Base-by-base conservation (phyloP, 2,113 vertebrate species). In the Abramis brama region DNA sequence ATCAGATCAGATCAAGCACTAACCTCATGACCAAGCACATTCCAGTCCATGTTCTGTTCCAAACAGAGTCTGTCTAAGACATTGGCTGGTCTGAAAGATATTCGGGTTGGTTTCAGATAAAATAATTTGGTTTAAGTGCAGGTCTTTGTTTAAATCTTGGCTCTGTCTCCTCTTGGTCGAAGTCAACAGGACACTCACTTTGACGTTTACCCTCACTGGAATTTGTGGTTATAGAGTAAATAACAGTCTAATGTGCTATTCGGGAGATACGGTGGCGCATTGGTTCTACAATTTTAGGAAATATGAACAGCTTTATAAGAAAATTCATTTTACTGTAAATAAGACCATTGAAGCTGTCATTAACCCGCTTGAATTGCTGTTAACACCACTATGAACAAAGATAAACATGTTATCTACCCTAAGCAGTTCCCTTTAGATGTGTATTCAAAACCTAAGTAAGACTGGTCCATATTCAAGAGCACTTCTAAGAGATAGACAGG, bases 71-170 rank as follows among this genome's bases (percentile, higher is more conserved):
- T 23, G 73, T 50, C 15, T 79, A 13, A 36, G 59, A 74, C 60
- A 39, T 15, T 5, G 66, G 79, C 27, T 33, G 82, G 47, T 59
- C 83, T 71, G 85, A 81, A 27, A 25, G 52, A 15, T 68, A 70
- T 79, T 88, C 39, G 52, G 84, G 39, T 73, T 85, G 82, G 80
- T 88, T 76, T 88, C 90, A 85, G 83, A 88, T 91, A 87, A 87
- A 92, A 91, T 93, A 90, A 92, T 90, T 81, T 47, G 52, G 62
- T 70, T 91, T 91, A 90, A 93, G 83, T 91, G 90, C 81, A 90
- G 75, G 85, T 90, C 91, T 91, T 91, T 92, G 90, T 92, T 91
- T 74, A 90, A 90, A 36, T 90, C 87, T 91, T 94, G 91, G 91
- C 93, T 87, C 59, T 1, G 50, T 79, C 21, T 11, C 17, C 50